Percentiles rank a stretch among this genome's conserved stretches.
These are phyloP conservation scores for Crypturellus undulatus DNA, from an alignment of 2,113 vertebrate species.

Conservation along the genomic window DNA sequence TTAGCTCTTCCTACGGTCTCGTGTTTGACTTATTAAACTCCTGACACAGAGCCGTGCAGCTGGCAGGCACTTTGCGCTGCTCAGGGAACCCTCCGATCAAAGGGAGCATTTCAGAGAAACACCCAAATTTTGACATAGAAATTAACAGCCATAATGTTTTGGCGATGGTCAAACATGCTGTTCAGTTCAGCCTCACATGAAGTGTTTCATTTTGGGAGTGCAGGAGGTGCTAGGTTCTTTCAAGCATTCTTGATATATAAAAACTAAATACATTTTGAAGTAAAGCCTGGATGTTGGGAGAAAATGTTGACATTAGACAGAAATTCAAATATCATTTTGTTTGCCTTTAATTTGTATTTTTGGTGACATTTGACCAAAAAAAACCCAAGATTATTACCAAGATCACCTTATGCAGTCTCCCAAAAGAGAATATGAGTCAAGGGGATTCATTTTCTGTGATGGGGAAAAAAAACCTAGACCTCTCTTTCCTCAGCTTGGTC, in stretches of 20 bases:
- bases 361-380: background rate
- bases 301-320: background rate
- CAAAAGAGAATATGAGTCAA: background rate
- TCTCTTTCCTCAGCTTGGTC: background rate
- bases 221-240: background rate
- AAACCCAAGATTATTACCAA: background rate
- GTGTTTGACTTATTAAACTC: background rate
- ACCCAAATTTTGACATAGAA: background rate
- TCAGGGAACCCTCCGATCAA: background rate
- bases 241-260: background rate
- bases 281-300: background rate
- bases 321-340: background rate
- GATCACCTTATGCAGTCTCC: background rate
- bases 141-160: background rate
- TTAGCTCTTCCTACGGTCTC: background rate
- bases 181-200: background rate
- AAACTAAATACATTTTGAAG: background rate
- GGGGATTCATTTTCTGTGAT: background rate
- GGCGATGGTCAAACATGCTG: background rate
- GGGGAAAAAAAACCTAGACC: background rate
- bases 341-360: background rate
- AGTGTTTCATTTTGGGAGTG: background rate
- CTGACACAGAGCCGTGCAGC: background rate
- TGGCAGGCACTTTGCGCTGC: background rate
- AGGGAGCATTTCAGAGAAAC: background rate